A percentile compares a stretch with the other conserved stretches of the same genome.
Conservation (phyloP, 1,140 invertebrate genomes). For the Solenopsis invicta region DNA sequence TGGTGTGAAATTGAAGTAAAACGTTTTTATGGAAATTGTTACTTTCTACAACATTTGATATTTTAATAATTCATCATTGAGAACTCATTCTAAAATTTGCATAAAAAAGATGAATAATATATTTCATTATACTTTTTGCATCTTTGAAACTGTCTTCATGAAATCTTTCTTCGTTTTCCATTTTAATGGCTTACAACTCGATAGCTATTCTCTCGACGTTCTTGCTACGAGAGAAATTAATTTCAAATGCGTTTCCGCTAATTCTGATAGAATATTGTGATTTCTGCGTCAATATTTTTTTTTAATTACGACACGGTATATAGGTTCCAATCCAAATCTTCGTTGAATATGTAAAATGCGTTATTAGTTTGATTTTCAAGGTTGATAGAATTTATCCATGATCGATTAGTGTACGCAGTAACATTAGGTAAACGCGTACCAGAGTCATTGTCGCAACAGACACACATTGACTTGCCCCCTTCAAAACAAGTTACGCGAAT, state of each 20-base stretch:
- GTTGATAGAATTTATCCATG: slow-evolving; percentile 18
- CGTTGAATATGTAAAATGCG: neutral
- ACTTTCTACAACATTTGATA: neutral
- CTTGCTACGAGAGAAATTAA: slow-evolving; percentile 3
- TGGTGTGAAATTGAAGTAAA: neutral
- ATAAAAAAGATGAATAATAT: neutral
- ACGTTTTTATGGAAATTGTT: neutral
- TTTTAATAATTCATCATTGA: neutral
- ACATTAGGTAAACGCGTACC: slow-evolving; percentile 43
- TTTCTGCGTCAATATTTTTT: neutral
- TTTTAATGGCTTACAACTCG: neutral
- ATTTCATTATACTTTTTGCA: neutral
- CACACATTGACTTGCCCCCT: slow-evolving; percentile 43
- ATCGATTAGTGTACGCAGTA: slow-evolving; percentile 36
- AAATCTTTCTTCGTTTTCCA: neutral
- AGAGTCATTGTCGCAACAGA: slow-evolving; percentile 29
- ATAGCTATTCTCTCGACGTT: neutral
- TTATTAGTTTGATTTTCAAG: slow-evolving; percentile 26
- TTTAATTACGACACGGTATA: neutral
- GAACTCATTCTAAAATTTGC: neutral
- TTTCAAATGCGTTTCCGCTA: neutral
- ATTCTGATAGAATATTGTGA: slow-evolving; percentile 7
- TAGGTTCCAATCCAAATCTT: neutral
- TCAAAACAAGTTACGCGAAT: slow-evolving; percentile 50
- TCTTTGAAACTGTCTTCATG: neutral